A percentile compares a stretch with the other conserved stretches of the same genome.
Conservation (phyloP, 2,113 vertebrate species). For the Xiphophorus couchianus region DNA sequence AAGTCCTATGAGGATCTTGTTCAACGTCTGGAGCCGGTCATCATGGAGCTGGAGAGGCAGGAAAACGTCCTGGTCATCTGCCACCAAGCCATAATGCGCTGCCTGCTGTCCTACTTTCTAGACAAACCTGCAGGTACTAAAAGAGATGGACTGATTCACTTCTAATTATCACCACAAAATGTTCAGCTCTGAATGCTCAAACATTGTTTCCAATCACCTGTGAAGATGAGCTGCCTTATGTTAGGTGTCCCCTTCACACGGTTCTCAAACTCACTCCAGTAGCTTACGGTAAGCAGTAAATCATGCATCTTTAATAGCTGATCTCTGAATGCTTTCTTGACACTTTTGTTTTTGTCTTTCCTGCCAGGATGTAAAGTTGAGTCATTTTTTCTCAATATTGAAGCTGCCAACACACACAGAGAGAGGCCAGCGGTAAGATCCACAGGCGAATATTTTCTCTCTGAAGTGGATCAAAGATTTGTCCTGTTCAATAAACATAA, state of each 20-base stretch:
- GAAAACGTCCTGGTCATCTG: slow-evolving; percentile 96
- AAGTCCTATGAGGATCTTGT: slow-evolving; percentile 97
- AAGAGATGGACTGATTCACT: background rate
- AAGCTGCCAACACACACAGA: slow-evolving; percentile 91
- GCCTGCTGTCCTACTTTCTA: slow-evolving; percentile 92
- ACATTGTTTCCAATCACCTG: background rate
- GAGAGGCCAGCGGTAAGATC: slow-evolving; percentile 84
- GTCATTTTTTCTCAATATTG: slow-evolving; percentile 88
- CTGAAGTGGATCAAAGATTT: slow-evolving; percentile 5
- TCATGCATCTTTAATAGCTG: background rate
- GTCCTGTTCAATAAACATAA: background rate
- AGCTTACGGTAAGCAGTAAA: slow-evolving; percentile 87
- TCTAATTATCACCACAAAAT: background rate
- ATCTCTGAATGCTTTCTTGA: background rate
- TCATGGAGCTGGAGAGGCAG: slow-evolving; percentile 97
- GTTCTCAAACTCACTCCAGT: slow-evolving; percentile 94
- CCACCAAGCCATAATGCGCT: slow-evolving; percentile 96
- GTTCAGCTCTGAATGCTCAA: background rate
- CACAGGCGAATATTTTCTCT: background rate
- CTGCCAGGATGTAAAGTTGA: slow-evolving; percentile 87
- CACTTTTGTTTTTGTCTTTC: slow-evolving; percentile 20
- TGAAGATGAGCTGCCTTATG: slow-evolving; percentile 91
- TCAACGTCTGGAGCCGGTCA: slow-evolving; percentile 94
- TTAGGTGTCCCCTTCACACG: slow-evolving; percentile 92
- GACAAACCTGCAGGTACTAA: slow-evolving; percentile 90